Evolutionary conservation across 2,113 vertebrate genomes (phyloP).

Genomic region (Lepus americanus): DNA sequence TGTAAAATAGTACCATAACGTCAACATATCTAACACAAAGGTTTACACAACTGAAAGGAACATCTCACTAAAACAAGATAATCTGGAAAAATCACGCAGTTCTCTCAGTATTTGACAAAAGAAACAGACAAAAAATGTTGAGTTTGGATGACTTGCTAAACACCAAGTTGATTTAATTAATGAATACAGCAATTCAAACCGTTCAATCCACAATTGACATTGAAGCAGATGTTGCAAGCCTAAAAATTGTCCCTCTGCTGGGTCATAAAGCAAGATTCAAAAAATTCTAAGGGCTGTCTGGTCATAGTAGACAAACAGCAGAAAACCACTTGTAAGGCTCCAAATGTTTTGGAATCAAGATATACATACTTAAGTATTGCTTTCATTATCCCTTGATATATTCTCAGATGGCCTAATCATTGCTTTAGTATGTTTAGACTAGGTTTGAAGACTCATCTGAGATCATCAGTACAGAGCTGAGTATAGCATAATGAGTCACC

Average conservation of each 20-base stretch:
- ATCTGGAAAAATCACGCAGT: neutral
- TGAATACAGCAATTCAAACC: neutral
- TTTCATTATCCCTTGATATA: neutral
- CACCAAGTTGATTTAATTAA: neutral
- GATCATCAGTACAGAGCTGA: neutral
- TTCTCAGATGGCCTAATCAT: slow-evolving; percentile 10
- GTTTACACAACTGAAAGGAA: neutral
- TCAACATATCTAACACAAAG: neutral
- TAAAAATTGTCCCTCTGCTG: slow-evolving; percentile 1
- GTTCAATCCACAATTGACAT: neutral
- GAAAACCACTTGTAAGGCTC: neutral
- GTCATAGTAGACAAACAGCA: neutral
- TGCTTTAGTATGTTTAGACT: neutral
- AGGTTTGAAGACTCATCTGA: slow-evolving; percentile 22
- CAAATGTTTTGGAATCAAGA: slow-evolving; percentile 4
- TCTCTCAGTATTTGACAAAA: neutral
- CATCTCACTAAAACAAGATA: neutral
- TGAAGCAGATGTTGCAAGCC: neutral
- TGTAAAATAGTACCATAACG: neutral
- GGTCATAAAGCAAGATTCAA: slow-evolving; percentile 5
- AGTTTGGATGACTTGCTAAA: neutral
- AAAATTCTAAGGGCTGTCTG: neutral
- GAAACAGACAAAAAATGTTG: neutral
- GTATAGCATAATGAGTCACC: neutral
- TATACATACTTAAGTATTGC: neutral